Base-by-base conservation (phyloP, 2,113 vertebrate species). In the Laticauda colubrina region DNA sequence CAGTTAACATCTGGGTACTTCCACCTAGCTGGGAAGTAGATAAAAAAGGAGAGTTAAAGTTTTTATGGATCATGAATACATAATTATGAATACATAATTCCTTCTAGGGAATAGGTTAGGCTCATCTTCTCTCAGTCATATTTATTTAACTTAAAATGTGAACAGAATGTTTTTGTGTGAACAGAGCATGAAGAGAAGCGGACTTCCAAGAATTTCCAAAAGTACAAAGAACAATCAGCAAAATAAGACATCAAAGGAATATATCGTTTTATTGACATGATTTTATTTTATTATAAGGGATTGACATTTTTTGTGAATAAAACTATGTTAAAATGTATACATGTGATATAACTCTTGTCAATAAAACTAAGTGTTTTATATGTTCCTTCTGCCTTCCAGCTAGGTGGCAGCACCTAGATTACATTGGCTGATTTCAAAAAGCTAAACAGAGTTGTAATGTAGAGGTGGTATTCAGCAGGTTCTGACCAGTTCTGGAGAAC, bases 221-320 rank as follows among this genome's bases (percentile, higher is more conserved):
- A 93, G 85, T 95, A 87, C 91, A 90, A 95, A 92, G 94, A 94
- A 51, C 92, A 95, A 95, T 93, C 95, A 96, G 29, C 64, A n/a
- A 69, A 69, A 69, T 4, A 69, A 69, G 29, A 69, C 4, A 69
- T 4, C 12, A 69, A n/a, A 69, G 29, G 29, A 69, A 69, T n/a
- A n/a, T n/a, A 64, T 14, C 15, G 12, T 26, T 26, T 61, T 61
- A 61, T 11, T 59, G 57, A 59, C 23, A 26, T 59, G 57, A 59
- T 59, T 59, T 59, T 59, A 59, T 59, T 61, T n/a, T n/a, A n/a
- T n/a, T n/a, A n/a, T 26, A 26, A 59, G 26, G 56, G 24, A 61
- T 61, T 61, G 3, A 26, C 39, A 1, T 86, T n/a, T 39, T 87
- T 0, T 34, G 57, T 43, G 26, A 9, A 92, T n/a, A 43, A 51